Base-by-base conservation (phyloP, 2,797 vertebrate species). In the Sciurus vulgaris region DNA sequence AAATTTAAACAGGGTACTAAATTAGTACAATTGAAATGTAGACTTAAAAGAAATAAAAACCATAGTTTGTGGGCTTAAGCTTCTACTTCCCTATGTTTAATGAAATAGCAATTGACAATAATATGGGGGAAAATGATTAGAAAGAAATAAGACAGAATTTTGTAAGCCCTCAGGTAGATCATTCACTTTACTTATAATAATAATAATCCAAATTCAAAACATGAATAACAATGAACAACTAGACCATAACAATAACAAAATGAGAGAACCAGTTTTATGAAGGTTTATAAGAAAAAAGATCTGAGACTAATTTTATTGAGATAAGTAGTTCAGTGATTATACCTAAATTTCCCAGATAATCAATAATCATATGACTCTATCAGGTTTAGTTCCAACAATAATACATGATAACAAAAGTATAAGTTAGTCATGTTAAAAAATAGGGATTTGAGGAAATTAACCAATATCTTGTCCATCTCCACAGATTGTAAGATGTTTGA, bases 1-100 rank as follows among this genome's bases (percentile, higher is more conserved):
- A 90, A 96, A 87, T 96, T 98, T 98, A 97, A 97, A 67, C n/a
- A 97, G 18, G 69, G 44, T 65, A 49, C 17, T 96, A 88, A 73
- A 97, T 96, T 96, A 98, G 24, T 74, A 84, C 10, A 79, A 41
- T 86, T 78, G 63, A 84, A 96, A 95, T 92, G 56, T 77, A 83
- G 26, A 84, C 18, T 56, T 87, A 69, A 82, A 54, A 38, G 38
- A 38, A 38, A 38, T 38, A 38, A 38, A 38, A 78, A 56, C 18
- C 41, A 67, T 47, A 33, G 17, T 87, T 93, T 81, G 73, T 54
- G 30, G 38, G 28, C 33, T 61, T 72, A 9, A 81, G 82, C 3
- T 73, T 92, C 54, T 74, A 35, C 24, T 7, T 95, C 35, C 14
- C 33, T 84, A 79, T n/a, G n/a, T n/a, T n/a, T n/a, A n/a, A n/a